Conservation (phyloP, 2,113 vertebrate genomes). For the Rhea americana region DNA sequence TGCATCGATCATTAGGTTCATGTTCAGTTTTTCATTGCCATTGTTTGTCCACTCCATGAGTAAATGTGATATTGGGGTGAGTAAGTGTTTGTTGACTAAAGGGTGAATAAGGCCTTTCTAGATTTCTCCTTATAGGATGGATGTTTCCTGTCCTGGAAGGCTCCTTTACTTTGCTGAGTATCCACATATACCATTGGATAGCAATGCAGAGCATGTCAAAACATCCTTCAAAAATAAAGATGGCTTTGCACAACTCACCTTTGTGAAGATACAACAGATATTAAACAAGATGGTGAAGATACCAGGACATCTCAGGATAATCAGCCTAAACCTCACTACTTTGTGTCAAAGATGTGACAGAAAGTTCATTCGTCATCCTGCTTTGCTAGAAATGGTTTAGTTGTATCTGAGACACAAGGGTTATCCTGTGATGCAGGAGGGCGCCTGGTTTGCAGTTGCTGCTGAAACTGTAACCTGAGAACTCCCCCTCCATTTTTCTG, state of each 20-base stretch:
- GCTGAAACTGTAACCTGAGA: neutral
- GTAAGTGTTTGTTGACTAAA: neutral
- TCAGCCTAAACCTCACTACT: neutral
- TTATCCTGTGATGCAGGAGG: neutral
- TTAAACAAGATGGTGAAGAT: neutral
- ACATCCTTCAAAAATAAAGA: fast-evolving
- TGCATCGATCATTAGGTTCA: neutral
- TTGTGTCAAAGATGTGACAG: neutral
- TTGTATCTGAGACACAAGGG: neutral
- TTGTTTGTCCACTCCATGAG: neutral
- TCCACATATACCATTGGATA: neutral
- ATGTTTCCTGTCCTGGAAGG: neutral
- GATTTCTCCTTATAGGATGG: neutral
- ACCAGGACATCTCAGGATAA: neutral
- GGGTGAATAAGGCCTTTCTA: neutral
- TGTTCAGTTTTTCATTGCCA: neutral
- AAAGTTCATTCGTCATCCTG: neutral
- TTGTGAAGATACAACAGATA: neutral
- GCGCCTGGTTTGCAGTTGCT: neutral
- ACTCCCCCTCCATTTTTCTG: neutral
- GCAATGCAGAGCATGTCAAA: neutral
- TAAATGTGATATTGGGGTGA: fast-evolving
- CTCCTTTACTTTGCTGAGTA: neutral
- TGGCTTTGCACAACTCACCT: neutral
- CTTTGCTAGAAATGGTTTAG: neutral